Evolutionary conservation across 1,140 invertebrate species (phyloP), one percentile per base, ranked within the genome.

Genomic region (Eriosoma lanigerum): DNA sequence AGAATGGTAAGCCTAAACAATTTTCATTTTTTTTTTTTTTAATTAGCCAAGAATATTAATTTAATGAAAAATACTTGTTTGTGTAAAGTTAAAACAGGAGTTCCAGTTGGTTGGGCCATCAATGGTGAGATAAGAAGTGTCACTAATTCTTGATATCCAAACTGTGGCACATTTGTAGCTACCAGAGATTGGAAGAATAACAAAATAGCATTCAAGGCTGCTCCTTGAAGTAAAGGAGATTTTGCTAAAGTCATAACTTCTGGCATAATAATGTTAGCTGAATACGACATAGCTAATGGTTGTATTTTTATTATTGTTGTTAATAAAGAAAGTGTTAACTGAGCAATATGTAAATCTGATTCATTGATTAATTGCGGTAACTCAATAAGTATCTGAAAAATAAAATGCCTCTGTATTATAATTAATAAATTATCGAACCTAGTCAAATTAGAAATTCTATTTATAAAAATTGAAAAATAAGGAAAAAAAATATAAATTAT

Each of bases 301-400:
- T 92, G 90, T 72, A 90, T 85, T 83, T 90, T 87, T 73, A 92
- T 91, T 64, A 94, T 91, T n/a, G 91, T 91, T 50, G 91, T 93
- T 32, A 94, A 87, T 54, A 95, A 86, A 38, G 90, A 90, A 62
- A 96, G 88, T 52, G 92, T 93, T 83, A 96, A 90, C 87, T 98
- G 96, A 54, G 97, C 96, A 83, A 98, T 96, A 87, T 98, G 96
- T 50, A 99, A 87, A 88, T 99, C 97, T 66, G 93, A 90, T 86
- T 99, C 97, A 84, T 91, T 95, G 73, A 99, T 90, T 29, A 99
- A 87, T 54, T 95, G 91, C 54, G 96, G 94, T 83, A 98, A 87
- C 86, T 98, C 96, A 21, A 90, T 88, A 82, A 96, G 90, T 44
- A 93, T 90, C 85, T 87, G 38, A 6, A 83, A 82, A 29, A 82